Evolutionary conservation across 2,888 invertebrate species (phyloP).

Genomic region (Agonopterix arenella): DNA sequence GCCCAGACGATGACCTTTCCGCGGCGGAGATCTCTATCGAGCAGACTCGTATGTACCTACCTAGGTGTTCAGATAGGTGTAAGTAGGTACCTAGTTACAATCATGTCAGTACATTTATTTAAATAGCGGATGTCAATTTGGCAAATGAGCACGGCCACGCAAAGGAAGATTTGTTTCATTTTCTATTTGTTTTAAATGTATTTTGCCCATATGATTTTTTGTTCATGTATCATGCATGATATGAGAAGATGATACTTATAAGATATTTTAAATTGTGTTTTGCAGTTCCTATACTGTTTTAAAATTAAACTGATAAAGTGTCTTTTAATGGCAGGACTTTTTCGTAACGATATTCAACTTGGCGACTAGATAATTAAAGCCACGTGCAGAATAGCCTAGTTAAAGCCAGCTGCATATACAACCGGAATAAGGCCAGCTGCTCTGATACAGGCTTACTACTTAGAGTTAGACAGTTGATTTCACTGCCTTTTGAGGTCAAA

Average conservation of each 20-base stretch:
- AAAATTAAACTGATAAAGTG: no score
- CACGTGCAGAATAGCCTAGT: slow-evolving; percentile 23
- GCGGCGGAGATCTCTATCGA: neutral
- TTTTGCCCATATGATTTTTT: no score
- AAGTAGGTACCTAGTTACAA: slow-evolving; percentile 2
- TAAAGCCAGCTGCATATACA: slow-evolving; percentile 30
- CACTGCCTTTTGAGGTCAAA: slow-evolving; percentile 5
- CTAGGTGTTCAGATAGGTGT: neutral
- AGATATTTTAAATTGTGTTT: no score
- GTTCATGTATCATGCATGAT: no score
- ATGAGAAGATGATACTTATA: no score
- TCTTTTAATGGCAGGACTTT: no score
- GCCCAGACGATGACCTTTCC: slow-evolving; percentile 13
- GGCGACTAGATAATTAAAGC: neutral
- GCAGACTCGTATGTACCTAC: neutral
- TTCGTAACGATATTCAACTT: no score
- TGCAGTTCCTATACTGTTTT: no score
- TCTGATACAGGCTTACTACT: slow-evolving; percentile 3
- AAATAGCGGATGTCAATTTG: neutral
- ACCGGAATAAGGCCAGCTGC: slow-evolving; percentile 36
- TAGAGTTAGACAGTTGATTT: slow-evolving; percentile 4
- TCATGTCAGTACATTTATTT: neutral
- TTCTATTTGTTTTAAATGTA: no score
- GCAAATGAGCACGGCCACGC: no score
- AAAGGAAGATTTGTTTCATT: no score